Evolutionary conservation across 2,888 invertebrate species (phyloP), one percentile per base, ranked within the genome.

Genomic region (Calephelis perditalis): DNA sequence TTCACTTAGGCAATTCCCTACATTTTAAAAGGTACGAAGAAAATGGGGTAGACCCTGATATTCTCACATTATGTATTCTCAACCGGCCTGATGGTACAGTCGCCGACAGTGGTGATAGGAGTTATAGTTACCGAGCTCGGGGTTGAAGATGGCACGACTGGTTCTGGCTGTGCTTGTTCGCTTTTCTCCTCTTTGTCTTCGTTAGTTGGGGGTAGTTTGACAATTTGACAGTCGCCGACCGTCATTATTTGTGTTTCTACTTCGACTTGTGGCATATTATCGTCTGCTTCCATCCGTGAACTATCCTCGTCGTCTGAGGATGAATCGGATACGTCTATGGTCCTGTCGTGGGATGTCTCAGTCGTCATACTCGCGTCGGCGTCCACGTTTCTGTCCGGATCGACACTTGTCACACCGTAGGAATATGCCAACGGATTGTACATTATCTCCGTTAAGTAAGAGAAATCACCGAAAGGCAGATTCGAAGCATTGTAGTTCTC

Each of bases 401-500:
- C 89, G 0, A 77, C 84, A 74, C 78, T 77, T 57, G 79, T 73
- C 40, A 80, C 80, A 7, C 82, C 82, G 74, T 83, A 88, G 45
- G 77, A 75, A 73, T 81, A 89, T 0, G 85, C 82, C 9, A 86
- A 70, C 3, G 88, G 88, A 76, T 88, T 88, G 78, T 86, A 88
- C 68, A 91, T 87, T 81, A 91, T 90, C 64, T 91, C 91, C 0
- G 91, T 91, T 35, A 92, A 77, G 76, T 91, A 91, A 1, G 89
- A 87, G 76, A 91, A 91, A 70, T 91, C 91, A 68, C 91, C 91
- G 77, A 91, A 91, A 0, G 91, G 91, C 8, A 91, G 79, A 70
- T 91, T 91, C 8, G 87, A 88, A n/a, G 87, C 89, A 69, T 91
- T 90, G 81, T 91, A 91, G 79, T 91, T 91, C 68, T 91, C 91